Percentiles rank a stretch among this genome's conserved stretches.
Evolutionary conservation across 2,113 vertebrate species (phyloP).

Genomic region (Pyxicephalus adspersus): DNA sequence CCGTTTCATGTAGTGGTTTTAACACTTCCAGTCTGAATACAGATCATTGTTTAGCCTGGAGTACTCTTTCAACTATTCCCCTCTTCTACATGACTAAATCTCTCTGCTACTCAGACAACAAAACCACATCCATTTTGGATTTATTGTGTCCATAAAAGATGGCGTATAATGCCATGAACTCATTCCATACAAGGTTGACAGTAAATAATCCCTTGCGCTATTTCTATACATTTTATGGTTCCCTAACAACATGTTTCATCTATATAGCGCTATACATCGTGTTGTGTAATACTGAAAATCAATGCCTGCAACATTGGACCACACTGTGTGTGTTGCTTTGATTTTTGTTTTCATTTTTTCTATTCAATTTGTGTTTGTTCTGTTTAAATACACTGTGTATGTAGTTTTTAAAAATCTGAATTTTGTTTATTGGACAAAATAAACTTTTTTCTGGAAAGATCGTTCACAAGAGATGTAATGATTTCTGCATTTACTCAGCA

Average conservation of each 20-base stretch:
- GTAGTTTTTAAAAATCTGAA: too few species aligned
- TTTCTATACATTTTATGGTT: constrained; percentile 29
- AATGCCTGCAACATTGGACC: background rate
- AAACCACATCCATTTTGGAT: constrained; percentile 21
- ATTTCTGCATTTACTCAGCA: background rate
- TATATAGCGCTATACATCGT: background rate
- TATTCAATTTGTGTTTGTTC: background rate
- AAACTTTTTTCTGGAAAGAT: too few species aligned
- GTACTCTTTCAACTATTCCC: too few species aligned
- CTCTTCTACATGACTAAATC: background rate
- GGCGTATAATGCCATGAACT: background rate
- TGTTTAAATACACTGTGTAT: too few species aligned
- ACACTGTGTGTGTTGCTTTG: background rate
- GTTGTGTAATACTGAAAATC: background rate
- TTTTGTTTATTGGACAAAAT: background rate
- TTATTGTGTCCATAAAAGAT: constrained; percentile 28
- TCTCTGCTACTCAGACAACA: background rate
- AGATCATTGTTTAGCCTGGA: too few species aligned
- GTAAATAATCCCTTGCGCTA: constrained; percentile 3
- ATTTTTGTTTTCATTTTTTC: background rate
- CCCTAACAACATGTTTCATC: background rate
- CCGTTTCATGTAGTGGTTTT: too few species aligned
- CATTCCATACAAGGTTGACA: constrained; percentile 7
- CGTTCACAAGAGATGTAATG: too few species aligned
- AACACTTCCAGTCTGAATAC: too few species aligned